Conservation (phyloP, 2,888 invertebrate genomes). For the Lathronympha strigana region DNA sequence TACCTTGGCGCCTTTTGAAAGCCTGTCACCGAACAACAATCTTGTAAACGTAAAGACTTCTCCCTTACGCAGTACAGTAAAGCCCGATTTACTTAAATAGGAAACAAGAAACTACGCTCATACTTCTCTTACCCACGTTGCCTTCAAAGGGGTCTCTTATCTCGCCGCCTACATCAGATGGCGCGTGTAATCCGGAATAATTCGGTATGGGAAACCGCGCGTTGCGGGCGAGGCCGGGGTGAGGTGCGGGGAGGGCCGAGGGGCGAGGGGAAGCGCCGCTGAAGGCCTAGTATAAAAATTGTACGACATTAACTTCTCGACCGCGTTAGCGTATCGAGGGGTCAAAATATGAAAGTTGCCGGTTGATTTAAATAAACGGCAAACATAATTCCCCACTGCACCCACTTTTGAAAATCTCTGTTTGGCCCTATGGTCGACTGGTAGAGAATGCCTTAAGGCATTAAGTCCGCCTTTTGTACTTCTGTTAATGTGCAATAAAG, state of each 20-base stretch:
- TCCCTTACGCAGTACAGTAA: background rate
- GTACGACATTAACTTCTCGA: too few species aligned
- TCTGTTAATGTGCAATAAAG: too few species aligned
- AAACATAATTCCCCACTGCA: too few species aligned
- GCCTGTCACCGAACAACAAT: background rate
- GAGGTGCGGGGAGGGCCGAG: background rate
- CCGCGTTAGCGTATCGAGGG: too few species aligned
- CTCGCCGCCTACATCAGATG: constrained; percentile 17
- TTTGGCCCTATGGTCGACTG: too few species aligned
- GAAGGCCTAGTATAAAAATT: too few species aligned
- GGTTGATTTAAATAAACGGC: too few species aligned
- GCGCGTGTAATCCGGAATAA: constrained; percentile 21
- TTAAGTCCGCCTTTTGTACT: too few species aligned
- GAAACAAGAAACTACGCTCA: background rate
- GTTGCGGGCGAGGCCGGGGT: background rate
- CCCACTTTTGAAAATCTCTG: too few species aligned
- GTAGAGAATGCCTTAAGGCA: too few species aligned
- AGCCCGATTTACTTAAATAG: background rate
- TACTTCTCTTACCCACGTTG: background rate
- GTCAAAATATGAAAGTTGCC: too few species aligned
- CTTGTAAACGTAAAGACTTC: background rate
- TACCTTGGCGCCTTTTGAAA: background rate
- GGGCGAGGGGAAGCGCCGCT: constrained; percentile 1
- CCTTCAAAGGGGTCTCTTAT: background rate
- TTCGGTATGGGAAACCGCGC: constrained; percentile 21